A percentile compares a stretch with the other conserved stretches of the same genome.
Evolutionary conservation across 1,140 invertebrate species (phyloP).

Genomic region (Caenorhabditis inopinata): DNA sequence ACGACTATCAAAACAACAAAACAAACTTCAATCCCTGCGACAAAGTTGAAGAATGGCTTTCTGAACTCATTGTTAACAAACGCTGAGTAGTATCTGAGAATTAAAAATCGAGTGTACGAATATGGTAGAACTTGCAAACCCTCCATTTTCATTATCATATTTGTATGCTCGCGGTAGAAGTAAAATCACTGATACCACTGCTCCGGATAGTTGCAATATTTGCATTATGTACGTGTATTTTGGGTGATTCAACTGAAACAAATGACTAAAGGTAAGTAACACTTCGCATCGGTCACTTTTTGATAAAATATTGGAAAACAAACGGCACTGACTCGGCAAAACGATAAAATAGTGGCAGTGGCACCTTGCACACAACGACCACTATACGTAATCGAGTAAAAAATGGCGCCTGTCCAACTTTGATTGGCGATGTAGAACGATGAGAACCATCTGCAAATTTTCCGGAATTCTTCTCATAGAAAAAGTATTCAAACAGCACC

Average conservation of each 20-base stretch:
- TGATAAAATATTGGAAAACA: constrained; percentile 15
- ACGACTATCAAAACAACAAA: not conserved
- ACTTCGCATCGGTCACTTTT: not conserved
- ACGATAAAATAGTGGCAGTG: not conserved
- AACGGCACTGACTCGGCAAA: not conserved
- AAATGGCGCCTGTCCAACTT: not conserved
- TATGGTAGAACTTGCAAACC: not conserved
- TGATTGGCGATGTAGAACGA: not conserved
- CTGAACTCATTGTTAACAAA: constrained; percentile 16
- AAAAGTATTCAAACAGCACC: not conserved
- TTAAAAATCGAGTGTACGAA: not conserved
- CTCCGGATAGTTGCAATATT: not conserved
- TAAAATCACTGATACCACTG: not conserved
- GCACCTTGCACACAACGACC: not conserved
- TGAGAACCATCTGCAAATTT: not conserved
- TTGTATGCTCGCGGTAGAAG: constrained; percentile 14
- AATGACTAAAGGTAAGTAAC: too few relatives aligned
- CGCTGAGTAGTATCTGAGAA: constrained; percentile 2
- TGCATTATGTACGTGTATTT: constrained; percentile 27
- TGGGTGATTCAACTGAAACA: not conserved
- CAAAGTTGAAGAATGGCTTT: constrained; percentile 12
- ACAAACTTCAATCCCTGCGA: not conserved
- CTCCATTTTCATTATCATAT: constrained; percentile 6
- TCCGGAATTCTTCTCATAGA: not conserved
- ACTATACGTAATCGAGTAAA: not conserved